A percentile compares a stretch with the other conserved stretches of the same genome.
phyloP scores from a whole-genome alignment of 2,113 vertebrate genomes.

The Pardalotus punctatus region DNA sequence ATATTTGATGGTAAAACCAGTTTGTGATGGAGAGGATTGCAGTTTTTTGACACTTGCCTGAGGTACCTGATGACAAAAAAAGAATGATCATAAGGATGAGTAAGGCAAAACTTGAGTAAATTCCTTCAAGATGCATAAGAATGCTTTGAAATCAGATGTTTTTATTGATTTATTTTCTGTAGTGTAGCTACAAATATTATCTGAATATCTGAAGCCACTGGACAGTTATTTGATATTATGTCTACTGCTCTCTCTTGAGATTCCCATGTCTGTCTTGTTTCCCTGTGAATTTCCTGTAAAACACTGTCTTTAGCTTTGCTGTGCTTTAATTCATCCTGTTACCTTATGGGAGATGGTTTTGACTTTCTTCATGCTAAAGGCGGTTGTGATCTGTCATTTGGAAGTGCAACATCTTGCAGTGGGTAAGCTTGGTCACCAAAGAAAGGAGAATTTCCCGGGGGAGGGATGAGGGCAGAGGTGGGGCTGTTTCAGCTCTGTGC shows the following conservation, averaged over 20 bases:
- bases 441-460: fast-evolving
- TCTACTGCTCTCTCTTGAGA: neutral
- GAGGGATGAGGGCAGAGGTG: fast-evolving
- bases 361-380: neutral
- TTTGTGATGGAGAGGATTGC: neutral
- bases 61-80: neutral
- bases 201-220: neutral
- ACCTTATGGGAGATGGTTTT: neutral
- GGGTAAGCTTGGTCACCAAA: neutral
- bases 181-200: neutral
- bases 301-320: neutral
- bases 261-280: neutral
- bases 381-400: neutral
- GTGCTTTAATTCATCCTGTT: neutral
- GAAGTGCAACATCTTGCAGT: neutral
- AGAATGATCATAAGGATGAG: neutral
- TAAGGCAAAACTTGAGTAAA: neutral
- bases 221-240: neutral
- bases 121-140: neutral
- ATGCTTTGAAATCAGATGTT: neutral
- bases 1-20: neutral
- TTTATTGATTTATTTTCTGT: slow-evolving; percentile 11
- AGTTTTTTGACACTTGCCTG: neutral
- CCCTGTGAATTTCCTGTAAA: neutral
- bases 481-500: neutral